phyloP scores from a whole-genome alignment of 2,113 vertebrate species.

The Lepus americanus region DNA sequence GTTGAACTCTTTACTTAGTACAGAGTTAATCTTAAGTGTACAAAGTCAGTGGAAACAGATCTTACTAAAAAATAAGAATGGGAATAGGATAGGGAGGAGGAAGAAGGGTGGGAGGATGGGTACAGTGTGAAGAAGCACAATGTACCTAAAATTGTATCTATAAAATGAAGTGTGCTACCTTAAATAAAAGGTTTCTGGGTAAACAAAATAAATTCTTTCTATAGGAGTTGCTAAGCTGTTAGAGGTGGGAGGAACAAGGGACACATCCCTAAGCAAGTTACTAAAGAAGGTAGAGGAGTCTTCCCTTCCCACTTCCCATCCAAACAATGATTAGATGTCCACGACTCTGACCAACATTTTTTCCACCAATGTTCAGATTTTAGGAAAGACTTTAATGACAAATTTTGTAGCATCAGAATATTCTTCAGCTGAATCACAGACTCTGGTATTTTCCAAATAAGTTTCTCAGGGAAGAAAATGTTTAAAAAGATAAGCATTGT shows the following conservation, averaged over 20 bases:
- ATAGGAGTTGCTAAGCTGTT: background rate
- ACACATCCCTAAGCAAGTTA: background rate
- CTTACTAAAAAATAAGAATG: too few species aligned
- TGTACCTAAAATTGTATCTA: too few species aligned
- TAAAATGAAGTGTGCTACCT: too few species aligned
- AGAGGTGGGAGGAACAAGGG: background rate
- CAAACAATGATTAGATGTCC: background rate
- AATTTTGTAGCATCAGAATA: background rate
- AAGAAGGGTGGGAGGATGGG: too few species aligned
- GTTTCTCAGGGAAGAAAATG: background rate
- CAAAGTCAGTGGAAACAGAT: too few species aligned
- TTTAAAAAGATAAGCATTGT: background rate
- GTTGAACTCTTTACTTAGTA: too few species aligned
- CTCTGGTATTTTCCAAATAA: slow-evolving; percentile 9
- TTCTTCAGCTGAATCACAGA: background rate
- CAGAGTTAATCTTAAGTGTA: too few species aligned
- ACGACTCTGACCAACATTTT: background rate
- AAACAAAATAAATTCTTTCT: background rate
- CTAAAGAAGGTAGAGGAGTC: background rate
- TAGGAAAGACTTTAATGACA: background rate
- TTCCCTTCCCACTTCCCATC: background rate
- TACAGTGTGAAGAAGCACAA: too few species aligned
- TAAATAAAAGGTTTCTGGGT: too few species aligned
- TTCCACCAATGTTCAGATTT: background rate
- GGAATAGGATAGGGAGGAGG: too few species aligned